Conservation (phyloP, 1,140 invertebrate species). For the Rhynchophorus ferrugineus region DNA sequence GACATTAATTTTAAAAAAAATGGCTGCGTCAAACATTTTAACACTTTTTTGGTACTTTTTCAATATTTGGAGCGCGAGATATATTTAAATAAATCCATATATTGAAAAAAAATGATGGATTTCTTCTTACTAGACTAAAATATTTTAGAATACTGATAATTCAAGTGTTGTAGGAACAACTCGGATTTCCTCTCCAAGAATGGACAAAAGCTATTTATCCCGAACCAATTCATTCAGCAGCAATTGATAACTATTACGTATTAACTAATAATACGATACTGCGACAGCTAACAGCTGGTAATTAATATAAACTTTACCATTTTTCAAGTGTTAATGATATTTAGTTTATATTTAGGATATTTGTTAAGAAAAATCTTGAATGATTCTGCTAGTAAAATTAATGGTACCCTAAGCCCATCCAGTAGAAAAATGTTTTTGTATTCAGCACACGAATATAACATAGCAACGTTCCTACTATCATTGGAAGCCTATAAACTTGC, state of each 20-base stretch:
- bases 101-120: too few relatives aligned
- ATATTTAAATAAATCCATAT: too few relatives aligned
- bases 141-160: too few relatives aligned
- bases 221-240: not conserved
- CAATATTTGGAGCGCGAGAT: too few relatives aligned
- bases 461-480: conserved; percentile 56
- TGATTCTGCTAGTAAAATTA: conserved; percentile 47
- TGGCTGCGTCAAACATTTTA: too few relatives aligned
- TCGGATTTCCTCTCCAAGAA: conserved; percentile 1
- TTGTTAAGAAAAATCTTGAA: conserved; percentile 54
- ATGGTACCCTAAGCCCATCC: conserved; percentile 36
- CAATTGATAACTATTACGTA: conserved; percentile 5
- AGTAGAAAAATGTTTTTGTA: conserved; percentile 58
- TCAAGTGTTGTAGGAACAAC: conserved; percentile 8
- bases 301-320: too few relatives aligned
- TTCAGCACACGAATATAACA: conserved; percentile 64
- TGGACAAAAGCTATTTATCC: conserved; percentile 7
- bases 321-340: too few relatives aligned
- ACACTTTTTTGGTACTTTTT: too few relatives aligned
- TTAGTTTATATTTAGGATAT: too few relatives aligned
- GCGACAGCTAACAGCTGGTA: conserved; percentile 1
- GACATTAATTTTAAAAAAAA: too few relatives aligned
- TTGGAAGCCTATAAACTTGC: conserved; percentile 56
- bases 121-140: too few relatives aligned
- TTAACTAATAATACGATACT: not conserved